Percentiles rank a stretch among this genome's conserved stretches.
These are phyloP conservation scores for Mimachlamys varia DNA, from an alignment of 2,888 invertebrate genomes.

Conservation along the genomic window DNA sequence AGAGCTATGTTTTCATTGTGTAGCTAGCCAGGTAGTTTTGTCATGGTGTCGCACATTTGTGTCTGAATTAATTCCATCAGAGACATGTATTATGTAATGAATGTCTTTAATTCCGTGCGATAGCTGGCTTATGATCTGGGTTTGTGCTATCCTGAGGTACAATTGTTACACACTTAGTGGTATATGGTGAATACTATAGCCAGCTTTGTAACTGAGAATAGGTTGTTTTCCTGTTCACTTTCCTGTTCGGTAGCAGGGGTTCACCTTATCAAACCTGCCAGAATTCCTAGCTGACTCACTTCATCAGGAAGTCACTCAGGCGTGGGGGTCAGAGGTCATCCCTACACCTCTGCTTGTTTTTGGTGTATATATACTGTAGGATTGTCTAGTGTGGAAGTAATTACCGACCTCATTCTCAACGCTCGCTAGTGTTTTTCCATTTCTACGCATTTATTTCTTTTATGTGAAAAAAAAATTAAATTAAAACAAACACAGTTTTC, in stretches of 20 bases:
- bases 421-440: background rate
- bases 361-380: background rate
- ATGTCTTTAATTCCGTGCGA: no score
- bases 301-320: slow-evolving; percentile 5
- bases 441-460: background rate
- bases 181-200: background rate
- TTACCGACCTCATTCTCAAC: background rate
- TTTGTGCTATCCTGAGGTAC: background rate
- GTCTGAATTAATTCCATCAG: no score
- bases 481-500: background rate
- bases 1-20: no score
- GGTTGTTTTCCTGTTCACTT: background rate
- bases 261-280: slow-evolving; percentile 31
- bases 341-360: slow-evolving; percentile 25
- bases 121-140: no score
- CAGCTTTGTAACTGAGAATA: background rate
- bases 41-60: no score
- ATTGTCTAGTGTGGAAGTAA: background rate
- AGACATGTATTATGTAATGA: no score
- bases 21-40: no score
- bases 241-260: slow-evolving; percentile 24
- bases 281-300: slow-evolving; percentile 12
- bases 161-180: background rate
- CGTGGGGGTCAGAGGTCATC: background rate
- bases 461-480: background rate